Evolutionary conservation across 1,140 invertebrate genomes (phyloP).

Genomic region (Melitaea cinxia): DNA sequence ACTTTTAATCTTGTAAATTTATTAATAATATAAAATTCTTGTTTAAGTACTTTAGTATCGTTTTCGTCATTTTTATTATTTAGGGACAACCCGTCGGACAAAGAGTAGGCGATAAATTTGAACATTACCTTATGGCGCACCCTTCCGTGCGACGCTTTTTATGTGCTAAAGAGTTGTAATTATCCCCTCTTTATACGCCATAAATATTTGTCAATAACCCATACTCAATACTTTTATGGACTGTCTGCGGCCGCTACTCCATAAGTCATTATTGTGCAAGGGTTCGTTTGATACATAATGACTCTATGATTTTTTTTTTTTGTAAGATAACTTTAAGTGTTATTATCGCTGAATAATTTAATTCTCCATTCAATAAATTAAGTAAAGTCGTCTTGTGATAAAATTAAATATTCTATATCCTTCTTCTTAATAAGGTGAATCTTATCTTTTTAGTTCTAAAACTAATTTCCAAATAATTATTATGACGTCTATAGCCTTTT

Average conservation of each 20-base stretch:
- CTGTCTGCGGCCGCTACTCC: conserved; percentile 64
- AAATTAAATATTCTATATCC: neutral
- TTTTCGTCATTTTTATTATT: conserved; percentile 23
- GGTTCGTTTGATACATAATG: conserved; percentile 53
- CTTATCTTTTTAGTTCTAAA: no score
- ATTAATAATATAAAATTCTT: neutral
- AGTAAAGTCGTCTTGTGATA: neutral
- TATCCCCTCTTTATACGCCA: conserved; percentile 78
- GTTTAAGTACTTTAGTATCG: neutral
- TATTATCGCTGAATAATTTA: no score
- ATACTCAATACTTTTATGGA: conserved; percentile 76
- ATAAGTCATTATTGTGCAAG: conserved; percentile 72
- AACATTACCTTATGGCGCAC: conserved; percentile 41
- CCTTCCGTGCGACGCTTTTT: conserved; percentile 72
- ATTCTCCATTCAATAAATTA: no score
- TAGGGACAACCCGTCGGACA: conserved; percentile 47
- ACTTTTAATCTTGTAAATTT: neutral
- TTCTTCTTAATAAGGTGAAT: no score
- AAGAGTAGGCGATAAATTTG: conserved; percentile 69
- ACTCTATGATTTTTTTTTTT: conserved; percentile 48
- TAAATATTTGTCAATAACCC: conserved; percentile 80
- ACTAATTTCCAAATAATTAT: no score
- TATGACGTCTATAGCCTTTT: no score
- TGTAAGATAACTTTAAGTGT: conserved; percentile 19
- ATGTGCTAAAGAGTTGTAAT: conserved; percentile 80